These are phyloP conservation scores for Cathartes aura DNA, from an alignment of 2,113 vertebrate species.

Conservation along the genomic window DNA sequence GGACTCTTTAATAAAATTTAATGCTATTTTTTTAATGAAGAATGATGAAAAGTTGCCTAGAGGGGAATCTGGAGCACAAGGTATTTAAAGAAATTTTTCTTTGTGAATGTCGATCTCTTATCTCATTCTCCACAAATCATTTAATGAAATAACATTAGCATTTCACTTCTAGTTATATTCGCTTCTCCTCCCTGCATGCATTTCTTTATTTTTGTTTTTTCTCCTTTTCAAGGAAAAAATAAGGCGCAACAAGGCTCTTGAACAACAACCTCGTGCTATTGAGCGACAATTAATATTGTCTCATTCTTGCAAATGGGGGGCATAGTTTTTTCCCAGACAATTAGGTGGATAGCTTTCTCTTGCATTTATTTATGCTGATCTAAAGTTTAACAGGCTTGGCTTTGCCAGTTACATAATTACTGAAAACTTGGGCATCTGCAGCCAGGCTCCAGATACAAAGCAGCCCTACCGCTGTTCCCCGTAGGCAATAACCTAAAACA, in stretches of 20 bases:
- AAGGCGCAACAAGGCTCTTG: background rate
- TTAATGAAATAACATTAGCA: slow-evolving; percentile 75
- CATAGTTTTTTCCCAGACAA: background rate
- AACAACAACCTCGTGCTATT: background rate
- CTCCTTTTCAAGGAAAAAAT: slow-evolving; percentile 28
- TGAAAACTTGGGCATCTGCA: slow-evolving; percentile 10
- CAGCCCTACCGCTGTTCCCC: background rate
- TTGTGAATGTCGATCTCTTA: slow-evolving; percentile 66
- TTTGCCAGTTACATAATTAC: slow-evolving; percentile 20
- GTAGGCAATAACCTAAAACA: background rate
- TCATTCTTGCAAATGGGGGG: slow-evolving; percentile 37
- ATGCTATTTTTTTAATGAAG: slow-evolving; percentile 70
- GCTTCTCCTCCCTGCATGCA: background rate
- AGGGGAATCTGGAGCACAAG: slow-evolving; percentile 65
- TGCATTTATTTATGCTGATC: slow-evolving; percentile 24
- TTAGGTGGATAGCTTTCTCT: slow-evolving; percentile 45
- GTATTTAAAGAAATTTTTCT: slow-evolving; percentile 78
- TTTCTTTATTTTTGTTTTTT: slow-evolving; percentile 3
- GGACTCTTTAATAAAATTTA: slow-evolving; percentile 74
- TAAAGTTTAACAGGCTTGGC: slow-evolving; percentile 33
- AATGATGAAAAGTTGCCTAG: slow-evolving; percentile 73
- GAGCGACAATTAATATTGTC: slow-evolving; percentile 39
- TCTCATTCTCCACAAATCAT: slow-evolving; percentile 71
- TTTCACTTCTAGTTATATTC: slow-evolving; percentile 61
- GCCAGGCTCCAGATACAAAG: background rate